Percentiles rank a stretch among this genome's conserved stretches.
phyloP scores from a whole-genome alignment of 2,888 invertebrate genomes.

The Reticulitermes lucifugus region DNA sequence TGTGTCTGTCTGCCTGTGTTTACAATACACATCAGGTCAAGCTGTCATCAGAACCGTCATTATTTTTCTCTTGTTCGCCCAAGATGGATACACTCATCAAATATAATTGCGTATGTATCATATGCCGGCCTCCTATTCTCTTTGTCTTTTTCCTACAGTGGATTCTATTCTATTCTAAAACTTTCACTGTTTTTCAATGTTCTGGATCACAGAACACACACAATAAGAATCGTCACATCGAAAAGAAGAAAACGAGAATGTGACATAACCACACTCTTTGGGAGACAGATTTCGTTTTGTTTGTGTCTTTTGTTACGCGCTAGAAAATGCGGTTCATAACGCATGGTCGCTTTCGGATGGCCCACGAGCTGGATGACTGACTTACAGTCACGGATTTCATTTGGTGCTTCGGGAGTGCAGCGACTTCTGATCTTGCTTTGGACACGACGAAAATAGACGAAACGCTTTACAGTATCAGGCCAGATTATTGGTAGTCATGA shows the following conservation, averaged over 20 bases:
- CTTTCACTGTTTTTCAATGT: constrained; percentile 14
- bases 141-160: not conserved
- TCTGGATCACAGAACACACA: constrained; percentile 15
- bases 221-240: not conserved
- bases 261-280: constrained; percentile 8
- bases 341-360: not conserved
- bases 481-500: too few relatives aligned
- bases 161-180: not conserved
- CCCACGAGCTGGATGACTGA: too few relatives aligned
- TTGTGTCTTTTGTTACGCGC: constrained; percentile 5
- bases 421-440: too few relatives aligned
- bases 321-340: not conserved
- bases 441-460: too few relatives aligned
- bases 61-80: not conserved
- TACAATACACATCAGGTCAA: not conserved
- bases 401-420: too few relatives aligned
- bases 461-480: too few relatives aligned
- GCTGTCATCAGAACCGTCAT: constrained; percentile 2
- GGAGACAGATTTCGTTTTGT: not conserved
- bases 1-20: not conserved
- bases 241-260: not conserved
- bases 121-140: not conserved
- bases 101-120: constrained; percentile 2
- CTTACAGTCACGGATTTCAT: too few relatives aligned
- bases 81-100: constrained; percentile 1